Evolutionary conservation across 2,113 vertebrate species (phyloP), one percentile per base, ranked within the genome.

Genomic region (Labeo catla): DNA sequence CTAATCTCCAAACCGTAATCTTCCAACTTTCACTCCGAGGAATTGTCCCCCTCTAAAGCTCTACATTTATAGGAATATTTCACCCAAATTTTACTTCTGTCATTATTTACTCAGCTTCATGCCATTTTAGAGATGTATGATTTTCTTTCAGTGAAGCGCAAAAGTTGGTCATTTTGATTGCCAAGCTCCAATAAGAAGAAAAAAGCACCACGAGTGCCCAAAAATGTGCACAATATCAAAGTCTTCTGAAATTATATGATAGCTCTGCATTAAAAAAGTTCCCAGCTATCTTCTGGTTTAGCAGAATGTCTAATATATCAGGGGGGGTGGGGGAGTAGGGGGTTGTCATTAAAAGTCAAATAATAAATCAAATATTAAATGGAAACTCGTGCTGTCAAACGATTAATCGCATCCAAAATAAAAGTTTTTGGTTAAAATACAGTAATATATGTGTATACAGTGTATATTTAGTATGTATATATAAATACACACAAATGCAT

Each of bases 1-100:
- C 50, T 87, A 87, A 87, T 87, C 63, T 78, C 19, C 47, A 21
- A 70, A 50, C 63, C 9, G 0, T 83, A 52, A 39, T 13, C 81
- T 61, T 68, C 39, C 21, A 19, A 77, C 76, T 54, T 77, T 16
- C 23, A 16, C 49, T 54, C 23, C 8, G 2, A 76, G 23, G 28
- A 78, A 57, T 57, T 78, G 76, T 12, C 34, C 59, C 59, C 59
- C 16, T 8, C 4, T 3, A 73, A 21, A 73, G 70, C 70, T 45
- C 36, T 5, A 45, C 8, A 45, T n/a, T 45, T 45, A n/a, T 16
- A 21, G 16, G 39, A 43, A 72, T 21, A 21, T 43, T 68, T 73
- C 39, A 45, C 16, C 70, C 39, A 21, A 72, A 73, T 45, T 6
- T 9, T 45, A 72, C 19, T 45, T 21, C 68, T 72, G 39, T 45